A percentile compares a stretch with the other conserved stretches of the same genome.
Evolutionary conservation across 2,113 vertebrate genomes (phyloP).

Genomic region (Colius striatus): DNA sequence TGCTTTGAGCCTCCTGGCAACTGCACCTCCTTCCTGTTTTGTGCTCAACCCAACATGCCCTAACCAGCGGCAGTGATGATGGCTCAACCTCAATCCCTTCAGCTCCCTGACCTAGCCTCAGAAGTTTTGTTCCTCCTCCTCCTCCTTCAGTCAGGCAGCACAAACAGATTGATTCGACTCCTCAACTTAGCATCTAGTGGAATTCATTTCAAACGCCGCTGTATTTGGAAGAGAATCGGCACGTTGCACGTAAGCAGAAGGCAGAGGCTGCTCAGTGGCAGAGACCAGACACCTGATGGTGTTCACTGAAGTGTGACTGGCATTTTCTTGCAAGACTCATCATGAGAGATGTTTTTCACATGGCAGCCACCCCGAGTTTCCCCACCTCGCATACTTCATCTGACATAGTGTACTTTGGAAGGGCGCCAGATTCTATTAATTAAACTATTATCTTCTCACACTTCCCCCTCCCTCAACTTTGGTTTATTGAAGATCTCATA

Average conservation of each 20-base stretch:
- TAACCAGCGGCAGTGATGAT: neutral
- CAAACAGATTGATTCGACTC: neutral
- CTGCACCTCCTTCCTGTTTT: constrained; percentile 9
- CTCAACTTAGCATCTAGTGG: fast-evolving
- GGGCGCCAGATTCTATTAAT: constrained; percentile 76
- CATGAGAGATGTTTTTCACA: constrained; percentile 63
- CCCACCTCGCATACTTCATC: constrained; percentile 70
- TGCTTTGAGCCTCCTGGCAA: constrained; percentile 32
- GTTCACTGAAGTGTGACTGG: neutral
- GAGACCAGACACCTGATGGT: neutral
- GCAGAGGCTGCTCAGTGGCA: neutral
- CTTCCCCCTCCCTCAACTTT: neutral
- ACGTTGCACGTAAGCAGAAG: neutral
- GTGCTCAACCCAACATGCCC: neutral
- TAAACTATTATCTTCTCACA: constrained; percentile 75
- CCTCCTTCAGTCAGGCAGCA: neutral
- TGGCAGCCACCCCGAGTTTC: constrained; percentile 53
- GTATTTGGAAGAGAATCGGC: fast-evolving
- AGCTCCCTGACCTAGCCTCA: neutral
- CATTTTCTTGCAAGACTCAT: constrained; percentile 67
- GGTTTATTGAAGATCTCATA: constrained; percentile 48
- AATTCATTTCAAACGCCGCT: neutral
- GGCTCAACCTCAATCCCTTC: neutral
- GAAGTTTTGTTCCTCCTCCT: neutral
- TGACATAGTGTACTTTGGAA: constrained; percentile 73